These are phyloP conservation scores for Lasioglossum lativentre DNA, from an alignment of 2,888 invertebrate species.

Conservation along the genomic window DNA sequence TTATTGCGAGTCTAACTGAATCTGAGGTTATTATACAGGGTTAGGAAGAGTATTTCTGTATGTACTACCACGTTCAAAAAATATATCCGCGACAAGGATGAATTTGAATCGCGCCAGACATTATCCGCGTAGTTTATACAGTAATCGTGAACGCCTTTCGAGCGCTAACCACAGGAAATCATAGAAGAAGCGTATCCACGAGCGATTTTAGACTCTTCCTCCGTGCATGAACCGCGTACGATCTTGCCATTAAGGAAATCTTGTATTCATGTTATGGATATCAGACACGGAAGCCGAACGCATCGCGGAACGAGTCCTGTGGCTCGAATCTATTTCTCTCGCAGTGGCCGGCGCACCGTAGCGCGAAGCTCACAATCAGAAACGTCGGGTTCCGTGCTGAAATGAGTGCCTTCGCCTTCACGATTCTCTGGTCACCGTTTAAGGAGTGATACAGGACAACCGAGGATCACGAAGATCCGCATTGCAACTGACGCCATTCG, in stretches of 20 bases:
- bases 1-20: no score
- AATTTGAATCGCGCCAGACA: neutral
- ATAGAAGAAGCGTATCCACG: neutral
- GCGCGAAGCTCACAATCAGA: constrained; percentile 42
- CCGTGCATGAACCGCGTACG: neutral
- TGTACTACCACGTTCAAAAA: neutral
- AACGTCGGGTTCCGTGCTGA: constrained; percentile 33
- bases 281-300: constrained; percentile 38
- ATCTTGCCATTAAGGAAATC: constrained; percentile 4
- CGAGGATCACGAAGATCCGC: constrained; percentile 32
- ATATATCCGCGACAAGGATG: neutral
- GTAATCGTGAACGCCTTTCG: neutral
- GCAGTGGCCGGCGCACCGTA: constrained; percentile 26
- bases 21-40: no score
- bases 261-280: constrained; percentile 47
- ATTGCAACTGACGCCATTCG: neutral
- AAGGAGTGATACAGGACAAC: constrained; percentile 26
- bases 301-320: constrained; percentile 43
- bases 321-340: constrained; percentile 38
- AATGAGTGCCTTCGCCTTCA: constrained; percentile 23
- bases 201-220: constrained; percentile 7
- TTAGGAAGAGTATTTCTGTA: neutral
- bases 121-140: neutral
- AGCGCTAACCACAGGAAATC: neutral
- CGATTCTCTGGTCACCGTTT: constrained; percentile 18